Conservation (phyloP, 1,140 invertebrate genomes). For the Trachymyrmex cornetzi region DNA sequence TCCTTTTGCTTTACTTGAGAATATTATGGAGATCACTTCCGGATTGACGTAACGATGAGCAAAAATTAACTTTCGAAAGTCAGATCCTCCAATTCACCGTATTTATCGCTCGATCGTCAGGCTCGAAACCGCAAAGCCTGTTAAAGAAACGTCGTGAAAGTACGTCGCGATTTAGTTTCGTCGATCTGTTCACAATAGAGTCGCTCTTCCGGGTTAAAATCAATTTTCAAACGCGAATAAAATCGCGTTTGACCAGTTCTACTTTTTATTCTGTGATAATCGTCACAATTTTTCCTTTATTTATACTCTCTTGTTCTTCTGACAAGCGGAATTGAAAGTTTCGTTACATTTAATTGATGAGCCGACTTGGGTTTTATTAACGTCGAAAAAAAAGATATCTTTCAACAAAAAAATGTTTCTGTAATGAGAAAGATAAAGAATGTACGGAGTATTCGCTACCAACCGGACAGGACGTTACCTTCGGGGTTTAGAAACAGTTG, state of each 20-base stretch:
- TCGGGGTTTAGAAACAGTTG: conserved; percentile 78
- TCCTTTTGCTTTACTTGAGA: background rate
- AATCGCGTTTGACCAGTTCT: background rate
- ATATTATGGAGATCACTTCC: conserved; percentile 55
- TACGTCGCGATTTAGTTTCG: conserved; percentile 51
- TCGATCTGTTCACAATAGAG: conserved; percentile 23
- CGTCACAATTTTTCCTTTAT: background rate
- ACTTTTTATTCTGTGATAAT: background rate
- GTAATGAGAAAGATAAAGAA: conserved; percentile 18
- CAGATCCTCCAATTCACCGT: background rate
- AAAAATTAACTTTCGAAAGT: conserved; percentile 51
- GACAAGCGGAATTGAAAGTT: conserved; percentile 41
- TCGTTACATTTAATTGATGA: background rate
- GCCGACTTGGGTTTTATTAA: background rate
- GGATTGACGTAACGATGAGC: conserved; percentile 18
- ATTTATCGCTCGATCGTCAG: conserved; percentile 30
- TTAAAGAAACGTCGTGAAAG: conserved; percentile 63
- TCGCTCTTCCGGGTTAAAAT: conserved; percentile 46
- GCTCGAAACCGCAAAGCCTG: conserved; percentile 45
- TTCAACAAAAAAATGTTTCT: background rate
- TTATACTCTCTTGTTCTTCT: background rate
- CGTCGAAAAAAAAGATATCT: background rate
- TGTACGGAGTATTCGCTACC: conserved; percentile 3
- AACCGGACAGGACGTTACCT: conserved; percentile 63
- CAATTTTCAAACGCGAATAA: conserved; percentile 14